Percentiles rank a stretch among this genome's conserved stretches.
These are phyloP conservation scores for Adelosebastes latens DNA, from an alignment of 2,797 vertebrate species.

Conservation along the genomic window DNA sequence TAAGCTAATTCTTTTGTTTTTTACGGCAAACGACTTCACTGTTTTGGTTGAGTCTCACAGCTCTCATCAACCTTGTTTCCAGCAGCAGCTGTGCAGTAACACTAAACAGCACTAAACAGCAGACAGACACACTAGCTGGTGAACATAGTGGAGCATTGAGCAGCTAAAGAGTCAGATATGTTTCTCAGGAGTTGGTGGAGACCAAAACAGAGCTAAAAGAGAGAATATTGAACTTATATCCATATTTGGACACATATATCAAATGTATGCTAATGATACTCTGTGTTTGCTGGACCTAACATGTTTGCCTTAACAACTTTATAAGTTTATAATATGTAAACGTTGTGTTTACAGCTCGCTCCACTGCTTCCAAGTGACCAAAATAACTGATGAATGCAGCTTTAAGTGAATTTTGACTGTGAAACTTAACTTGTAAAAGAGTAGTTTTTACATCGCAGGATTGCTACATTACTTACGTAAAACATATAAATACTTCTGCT, in stretches of 20 bases:
- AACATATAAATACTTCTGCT: background rate
- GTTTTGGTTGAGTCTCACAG: background rate
- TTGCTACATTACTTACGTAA: background rate
- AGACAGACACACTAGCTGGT: background rate
- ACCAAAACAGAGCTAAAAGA: too few species aligned
- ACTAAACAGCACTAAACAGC: background rate
- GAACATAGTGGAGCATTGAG: background rate
- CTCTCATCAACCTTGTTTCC: too few species aligned
- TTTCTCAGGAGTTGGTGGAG: too few species aligned
- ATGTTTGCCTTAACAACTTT: background rate
- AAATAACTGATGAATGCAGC: background rate
- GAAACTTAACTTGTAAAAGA: accelerated
- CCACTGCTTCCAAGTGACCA: too few species aligned
- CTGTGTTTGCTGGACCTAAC: background rate
- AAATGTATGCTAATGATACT: background rate
- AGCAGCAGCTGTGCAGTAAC: background rate
- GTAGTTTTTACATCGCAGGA: accelerated
- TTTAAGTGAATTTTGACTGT: background rate
- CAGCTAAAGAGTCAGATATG: background rate
- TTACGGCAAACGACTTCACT: too few species aligned
- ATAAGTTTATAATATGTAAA: too few species aligned
- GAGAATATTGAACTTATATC: too few species aligned
- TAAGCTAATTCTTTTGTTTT: background rate
- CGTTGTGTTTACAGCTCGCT: too few species aligned
- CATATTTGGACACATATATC: too few species aligned